phyloP scores from a whole-genome alignment of 2,113 vertebrate species.

The Toxostoma redivivum region DNA sequence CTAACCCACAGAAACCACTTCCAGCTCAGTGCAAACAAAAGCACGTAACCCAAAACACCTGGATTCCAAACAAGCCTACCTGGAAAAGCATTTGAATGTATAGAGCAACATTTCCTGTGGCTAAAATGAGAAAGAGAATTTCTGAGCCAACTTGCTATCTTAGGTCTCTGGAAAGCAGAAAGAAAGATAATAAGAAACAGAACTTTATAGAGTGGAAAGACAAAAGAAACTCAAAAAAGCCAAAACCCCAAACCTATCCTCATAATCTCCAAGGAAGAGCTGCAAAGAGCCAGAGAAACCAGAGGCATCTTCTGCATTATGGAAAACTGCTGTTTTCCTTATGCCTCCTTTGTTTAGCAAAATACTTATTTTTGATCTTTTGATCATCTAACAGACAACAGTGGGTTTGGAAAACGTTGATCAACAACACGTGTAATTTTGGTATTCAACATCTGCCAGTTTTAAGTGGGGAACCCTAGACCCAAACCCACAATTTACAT shows the following conservation, averaged over 20 bases:
- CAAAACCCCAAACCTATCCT: neutral
- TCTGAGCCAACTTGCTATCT: slow-evolving; percentile 15
- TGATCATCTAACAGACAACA: neutral
- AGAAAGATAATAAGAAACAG: slow-evolving; percentile 25
- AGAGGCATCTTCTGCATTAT: neutral
- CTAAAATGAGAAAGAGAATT: slow-evolving; percentile 41
- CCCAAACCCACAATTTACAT: neutral
- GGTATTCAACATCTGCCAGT: neutral
- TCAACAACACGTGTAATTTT: neutral
- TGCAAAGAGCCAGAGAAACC: neutral
- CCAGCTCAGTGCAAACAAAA: neutral
- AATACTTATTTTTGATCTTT: neutral
- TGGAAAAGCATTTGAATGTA: neutral
- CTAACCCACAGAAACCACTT: neutral
- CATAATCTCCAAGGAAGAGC: neutral
- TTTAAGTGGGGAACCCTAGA: neutral
- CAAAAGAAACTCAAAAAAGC: neutral
- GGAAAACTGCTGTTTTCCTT: neutral
- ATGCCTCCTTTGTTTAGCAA: neutral
- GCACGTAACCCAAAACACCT: neutral
- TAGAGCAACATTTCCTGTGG: neutral
- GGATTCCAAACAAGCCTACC: neutral
- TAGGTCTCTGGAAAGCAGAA: slow-evolving; percentile 36
- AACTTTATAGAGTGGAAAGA: neutral
- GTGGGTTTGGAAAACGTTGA: neutral